Percentiles rank a stretch among this genome's conserved stretches.
These are phyloP conservation scores for Corvus moneduloides DNA, from an alignment of 2,113 vertebrate genomes.

Conservation along the genomic window DNA sequence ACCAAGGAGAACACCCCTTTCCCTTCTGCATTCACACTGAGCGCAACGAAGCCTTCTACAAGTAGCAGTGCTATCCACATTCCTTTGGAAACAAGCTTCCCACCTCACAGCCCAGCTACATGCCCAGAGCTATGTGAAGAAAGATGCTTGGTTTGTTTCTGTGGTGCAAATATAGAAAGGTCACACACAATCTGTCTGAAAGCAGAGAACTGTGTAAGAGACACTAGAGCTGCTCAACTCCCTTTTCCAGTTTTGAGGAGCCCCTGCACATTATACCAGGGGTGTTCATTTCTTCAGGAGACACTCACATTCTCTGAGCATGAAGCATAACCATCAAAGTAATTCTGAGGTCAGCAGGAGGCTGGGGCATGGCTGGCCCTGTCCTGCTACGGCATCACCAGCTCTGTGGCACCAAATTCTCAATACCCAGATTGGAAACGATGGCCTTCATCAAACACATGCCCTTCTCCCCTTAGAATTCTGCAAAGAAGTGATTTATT, in stretches of 20 bases:
- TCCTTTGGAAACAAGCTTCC: background rate
- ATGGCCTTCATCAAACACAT: background rate
- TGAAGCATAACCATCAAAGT: background rate
- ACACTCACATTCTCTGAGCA: background rate
- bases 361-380: background rate
- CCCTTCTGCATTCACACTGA: background rate
- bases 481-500: background rate
- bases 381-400: background rate
- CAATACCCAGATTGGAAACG: background rate
- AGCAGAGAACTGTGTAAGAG: background rate
- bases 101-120: background rate
- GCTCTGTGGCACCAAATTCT: background rate
- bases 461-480: background rate
- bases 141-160: background rate
- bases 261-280: background rate
- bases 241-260: background rate
- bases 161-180: background rate
- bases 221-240: background rate
- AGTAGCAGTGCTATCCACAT: background rate
- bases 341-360: background rate
- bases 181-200: background rate
- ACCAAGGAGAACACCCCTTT: background rate
- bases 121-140: background rate
- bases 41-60: background rate
- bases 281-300: background rate